Percentiles rank a stretch among this genome's conserved stretches.
These are phyloP conservation scores for Entomyzon cyanotis DNA, from an alignment of 2,113 vertebrate species.

Conservation along the genomic window DNA sequence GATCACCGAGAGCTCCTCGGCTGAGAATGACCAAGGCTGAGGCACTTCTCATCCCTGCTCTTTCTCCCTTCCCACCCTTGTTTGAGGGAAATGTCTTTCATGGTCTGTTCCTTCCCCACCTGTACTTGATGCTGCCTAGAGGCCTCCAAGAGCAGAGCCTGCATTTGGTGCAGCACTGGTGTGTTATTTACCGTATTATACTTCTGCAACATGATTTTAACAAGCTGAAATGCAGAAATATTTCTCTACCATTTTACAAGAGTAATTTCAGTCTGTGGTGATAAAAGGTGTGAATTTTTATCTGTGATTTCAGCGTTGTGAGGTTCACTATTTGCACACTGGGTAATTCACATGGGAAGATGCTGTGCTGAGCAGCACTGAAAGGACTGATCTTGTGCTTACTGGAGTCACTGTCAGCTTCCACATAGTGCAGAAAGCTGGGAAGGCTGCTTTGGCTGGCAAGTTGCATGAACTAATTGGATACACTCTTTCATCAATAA, in stretches of 20 bases:
- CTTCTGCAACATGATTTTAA: neutral
- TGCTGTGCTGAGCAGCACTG: neutral
- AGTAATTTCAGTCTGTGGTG: neutral
- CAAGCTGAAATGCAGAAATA: neutral
- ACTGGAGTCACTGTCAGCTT: neutral
- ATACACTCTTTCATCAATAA: neutral
- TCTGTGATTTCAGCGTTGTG: neutral
- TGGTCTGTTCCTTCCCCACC: neutral
- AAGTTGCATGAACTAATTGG: neutral
- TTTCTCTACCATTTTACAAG: neutral
- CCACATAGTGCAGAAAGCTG: neutral
- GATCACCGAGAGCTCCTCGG: rapidly evolving
- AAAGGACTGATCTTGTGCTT: neutral
- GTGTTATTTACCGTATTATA: neutral
- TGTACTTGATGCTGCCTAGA: neutral
- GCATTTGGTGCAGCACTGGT: neutral
- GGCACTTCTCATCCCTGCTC: neutral
- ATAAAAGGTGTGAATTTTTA: neutral
- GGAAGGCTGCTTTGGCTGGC: neutral
- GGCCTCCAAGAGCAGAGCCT: neutral
- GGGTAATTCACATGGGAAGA: neutral
- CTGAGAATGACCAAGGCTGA: neutral
- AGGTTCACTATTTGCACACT: neutral
- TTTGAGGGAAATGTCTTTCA: neutral
- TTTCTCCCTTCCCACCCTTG: neutral